These are phyloP conservation scores for Borostomias antarcticus DNA, from an alignment of 2,797 vertebrate species.

Conservation along the genomic window DNA sequence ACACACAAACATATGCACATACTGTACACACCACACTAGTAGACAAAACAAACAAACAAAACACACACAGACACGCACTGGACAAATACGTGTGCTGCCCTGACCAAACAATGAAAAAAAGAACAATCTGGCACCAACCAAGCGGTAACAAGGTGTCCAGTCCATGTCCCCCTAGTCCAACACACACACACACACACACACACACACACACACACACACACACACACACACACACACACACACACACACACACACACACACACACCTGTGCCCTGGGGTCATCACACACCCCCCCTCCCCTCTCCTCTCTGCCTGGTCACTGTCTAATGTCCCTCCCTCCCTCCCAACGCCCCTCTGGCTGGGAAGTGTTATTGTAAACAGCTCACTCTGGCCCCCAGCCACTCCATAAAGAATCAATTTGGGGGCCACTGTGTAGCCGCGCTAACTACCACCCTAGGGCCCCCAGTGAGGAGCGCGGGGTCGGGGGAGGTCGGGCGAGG, in stretches of 20 bases:
- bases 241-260: constrained; percentile 1
- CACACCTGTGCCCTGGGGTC: not conserved
- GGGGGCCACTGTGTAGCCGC: constrained; percentile 44
- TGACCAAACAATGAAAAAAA: too few species aligned
- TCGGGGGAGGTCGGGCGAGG: not conserved
- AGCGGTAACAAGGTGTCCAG: too few species aligned
- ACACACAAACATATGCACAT: too few species aligned
- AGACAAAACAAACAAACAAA: too few species aligned
- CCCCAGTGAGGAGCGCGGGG: not conserved
- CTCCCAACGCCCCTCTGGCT: constrained; percentile 51
- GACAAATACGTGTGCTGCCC: too few species aligned
- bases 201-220: not conserved
- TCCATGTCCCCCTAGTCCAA: too few species aligned
- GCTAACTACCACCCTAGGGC: constrained; percentile 50
- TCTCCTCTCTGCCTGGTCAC: not conserved
- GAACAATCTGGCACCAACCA: too few species aligned
- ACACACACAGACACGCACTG: too few species aligned
- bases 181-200: not conserved
- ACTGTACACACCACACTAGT: too few species aligned
- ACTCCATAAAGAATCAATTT: constrained; percentile 65
- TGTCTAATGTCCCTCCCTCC: not conserved
- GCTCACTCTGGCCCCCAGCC: constrained; percentile 51
- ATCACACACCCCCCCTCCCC: not conserved
- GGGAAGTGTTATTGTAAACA: constrained; percentile 65
- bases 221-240: constrained; percentile 10